phyloP scores from a whole-genome alignment of 1,140 invertebrate species.

The Drosophila bifasciata region DNA sequence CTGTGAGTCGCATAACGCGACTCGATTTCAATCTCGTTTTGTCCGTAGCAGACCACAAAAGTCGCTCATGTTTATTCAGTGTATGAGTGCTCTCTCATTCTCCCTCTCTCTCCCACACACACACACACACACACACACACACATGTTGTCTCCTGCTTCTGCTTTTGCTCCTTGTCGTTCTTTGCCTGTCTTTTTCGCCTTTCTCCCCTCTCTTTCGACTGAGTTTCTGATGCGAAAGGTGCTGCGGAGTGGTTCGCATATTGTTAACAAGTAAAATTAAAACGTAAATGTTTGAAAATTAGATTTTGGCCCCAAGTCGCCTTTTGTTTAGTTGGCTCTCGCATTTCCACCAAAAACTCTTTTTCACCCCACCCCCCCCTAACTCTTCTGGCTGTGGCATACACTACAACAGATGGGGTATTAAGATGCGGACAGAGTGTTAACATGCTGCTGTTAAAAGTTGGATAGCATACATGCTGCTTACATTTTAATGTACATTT shows the following conservation, averaged over 20 bases:
- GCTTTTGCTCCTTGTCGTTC: neutral
- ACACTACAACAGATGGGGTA: too few species aligned
- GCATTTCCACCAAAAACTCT: constrained; percentile 2
- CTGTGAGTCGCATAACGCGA: constrained; percentile 40
- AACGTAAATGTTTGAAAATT: constrained; percentile 83
- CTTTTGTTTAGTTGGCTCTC: constrained; percentile 66
- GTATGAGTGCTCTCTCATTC: too few species aligned
- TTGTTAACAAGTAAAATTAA: constrained; percentile 82
- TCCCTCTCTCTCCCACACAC: neutral
- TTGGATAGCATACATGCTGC: too few species aligned
- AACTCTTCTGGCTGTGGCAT: neutral
- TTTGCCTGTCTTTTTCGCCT: neutral
- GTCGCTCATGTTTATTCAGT: constrained; percentile 71
- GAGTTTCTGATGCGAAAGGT: neutral
- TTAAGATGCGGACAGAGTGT: too few species aligned
- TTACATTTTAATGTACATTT: too few species aligned
- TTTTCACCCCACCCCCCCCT: too few species aligned
- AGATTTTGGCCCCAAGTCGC: constrained; percentile 70
- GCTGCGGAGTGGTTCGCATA: constrained; percentile 33
- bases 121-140: neutral
- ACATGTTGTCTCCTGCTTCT: too few species aligned
- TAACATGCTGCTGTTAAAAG: too few species aligned
- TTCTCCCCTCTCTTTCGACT: neutral
- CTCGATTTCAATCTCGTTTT: constrained; percentile 63
- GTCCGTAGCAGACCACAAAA: constrained; percentile 40